A percentile compares a stretch with the other conserved stretches of the same genome.
phyloP scores from a whole-genome alignment of 2,797 vertebrate species.

The Brotogeris chrysoptera region DNA sequence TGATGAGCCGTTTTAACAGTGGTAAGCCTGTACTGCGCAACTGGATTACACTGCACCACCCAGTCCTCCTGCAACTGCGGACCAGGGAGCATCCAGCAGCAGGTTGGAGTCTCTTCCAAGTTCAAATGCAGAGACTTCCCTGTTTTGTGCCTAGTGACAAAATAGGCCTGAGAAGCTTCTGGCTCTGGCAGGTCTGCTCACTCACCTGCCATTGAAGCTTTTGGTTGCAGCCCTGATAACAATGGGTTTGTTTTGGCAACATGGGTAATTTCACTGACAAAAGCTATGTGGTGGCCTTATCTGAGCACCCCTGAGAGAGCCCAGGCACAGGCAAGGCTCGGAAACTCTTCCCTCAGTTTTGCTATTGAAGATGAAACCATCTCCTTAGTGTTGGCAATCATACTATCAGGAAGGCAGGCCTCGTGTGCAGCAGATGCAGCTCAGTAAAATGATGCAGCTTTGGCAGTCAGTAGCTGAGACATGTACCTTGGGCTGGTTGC shows the following conservation, averaged over 20 bases:
- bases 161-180: background rate
- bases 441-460: background rate
- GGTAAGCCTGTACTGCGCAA: background rate
- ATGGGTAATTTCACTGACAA: background rate
- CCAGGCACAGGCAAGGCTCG: background rate
- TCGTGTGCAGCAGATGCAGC: accelerated
- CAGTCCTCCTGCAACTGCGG: background rate
- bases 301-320: background rate
- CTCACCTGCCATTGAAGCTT: background rate
- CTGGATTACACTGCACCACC: background rate
- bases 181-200: background rate
- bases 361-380: background rate
- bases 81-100: background rate
- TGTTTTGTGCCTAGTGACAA: background rate
- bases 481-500: background rate
- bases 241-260: background rate
- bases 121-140: background rate
- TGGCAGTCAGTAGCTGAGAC: background rate
- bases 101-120: background rate
- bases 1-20: background rate
- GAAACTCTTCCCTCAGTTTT: background rate
- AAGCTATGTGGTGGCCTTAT: background rate
- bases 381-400: background rate
- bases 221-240: background rate
- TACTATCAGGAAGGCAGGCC: background rate